Base-by-base conservation (phyloP, 2,888 invertebrate species). In the Athripsodes cinereus region DNA sequence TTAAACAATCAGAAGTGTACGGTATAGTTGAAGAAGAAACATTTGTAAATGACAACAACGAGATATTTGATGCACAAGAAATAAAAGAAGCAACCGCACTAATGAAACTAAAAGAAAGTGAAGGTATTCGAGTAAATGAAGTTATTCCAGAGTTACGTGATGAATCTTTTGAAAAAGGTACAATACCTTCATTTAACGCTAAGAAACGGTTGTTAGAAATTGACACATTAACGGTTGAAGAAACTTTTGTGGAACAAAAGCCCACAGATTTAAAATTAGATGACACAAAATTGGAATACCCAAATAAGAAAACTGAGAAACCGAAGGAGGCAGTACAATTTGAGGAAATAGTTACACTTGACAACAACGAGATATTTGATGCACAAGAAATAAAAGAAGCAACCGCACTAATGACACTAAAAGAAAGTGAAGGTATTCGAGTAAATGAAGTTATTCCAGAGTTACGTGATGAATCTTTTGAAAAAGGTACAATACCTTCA, bases 301-400 rank as follows among this genome's bases (percentile, higher is more conserved):
- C 59, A 48, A 59, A 58, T 31, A 52, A 26, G 52, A 49, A 57
- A 21, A 59, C 22, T n/a, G 59, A 55, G 52, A 54, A 55, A 40
- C 51, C 47, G 18, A 44, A 31, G 40, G 61, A 62, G 59, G 47
- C 61, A 1, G 34, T 62, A 22, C 58, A 60, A 49, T 52, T 60
- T n/a, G 47, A 50, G 3, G 31, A 62, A 51, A 51, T 49, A 20
- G 10, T 57, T 16, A 22, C 56, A 47, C 31, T 54, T 31, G 52
- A 58, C 52, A 53, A 55, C n/a, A 40, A 40, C 16, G 40, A 40
- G 5, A 13, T n/a, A n/a, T 13, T 40, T 3, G 16, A 40, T 8
- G 13, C 40, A 40, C n/a, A 40, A n/a, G 16, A 40, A 40, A 13
- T 5, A 13, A 40, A 40, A 13, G 40, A 40, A 40, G 13, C 40